Conservation (phyloP, 2,113 vertebrate genomes). For the Phyllopteryx taeniolatus region DNA sequence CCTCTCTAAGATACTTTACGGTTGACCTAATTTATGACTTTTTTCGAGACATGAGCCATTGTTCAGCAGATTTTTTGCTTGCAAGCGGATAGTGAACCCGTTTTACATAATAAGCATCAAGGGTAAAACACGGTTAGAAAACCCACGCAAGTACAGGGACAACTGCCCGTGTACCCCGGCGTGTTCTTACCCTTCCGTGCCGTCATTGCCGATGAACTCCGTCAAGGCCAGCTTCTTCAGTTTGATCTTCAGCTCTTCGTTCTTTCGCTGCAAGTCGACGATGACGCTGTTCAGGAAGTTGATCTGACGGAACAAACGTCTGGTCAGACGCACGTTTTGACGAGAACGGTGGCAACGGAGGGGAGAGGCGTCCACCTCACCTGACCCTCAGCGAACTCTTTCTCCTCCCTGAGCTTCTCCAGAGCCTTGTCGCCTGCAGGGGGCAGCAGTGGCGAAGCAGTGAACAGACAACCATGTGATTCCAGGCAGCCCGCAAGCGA, state of each 20-base stretch:
- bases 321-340: neutral
- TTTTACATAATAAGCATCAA: no score
- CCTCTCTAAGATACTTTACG: no score
- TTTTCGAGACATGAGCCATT: no score
- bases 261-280: slow-evolving; percentile 91
- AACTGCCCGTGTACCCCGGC: no score
- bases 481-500: no score
- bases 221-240: slow-evolving; percentile 88
- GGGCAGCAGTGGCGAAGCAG: neutral
- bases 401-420: slow-evolving; percentile 81
- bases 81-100: no score
- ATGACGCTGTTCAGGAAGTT: slow-evolving; percentile 97
- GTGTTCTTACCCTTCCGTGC: slow-evolving; percentile 78
- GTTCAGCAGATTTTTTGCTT: no score
- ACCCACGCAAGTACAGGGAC: no score
- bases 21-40: no score
- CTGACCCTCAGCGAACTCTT: slow-evolving; percentile 87
- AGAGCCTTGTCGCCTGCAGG: slow-evolving; percentile 75
- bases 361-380: slow-evolving; percentile 59
- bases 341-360: neutral
- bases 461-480: neutral
- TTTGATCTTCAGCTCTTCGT: slow-evolving; percentile 88
- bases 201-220: slow-evolving; percentile 87
- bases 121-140: no score
- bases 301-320: slow-evolving; percentile 70